Base-by-base conservation (phyloP, 2,113 vertebrate species). In the Aix galericulata region DNA sequence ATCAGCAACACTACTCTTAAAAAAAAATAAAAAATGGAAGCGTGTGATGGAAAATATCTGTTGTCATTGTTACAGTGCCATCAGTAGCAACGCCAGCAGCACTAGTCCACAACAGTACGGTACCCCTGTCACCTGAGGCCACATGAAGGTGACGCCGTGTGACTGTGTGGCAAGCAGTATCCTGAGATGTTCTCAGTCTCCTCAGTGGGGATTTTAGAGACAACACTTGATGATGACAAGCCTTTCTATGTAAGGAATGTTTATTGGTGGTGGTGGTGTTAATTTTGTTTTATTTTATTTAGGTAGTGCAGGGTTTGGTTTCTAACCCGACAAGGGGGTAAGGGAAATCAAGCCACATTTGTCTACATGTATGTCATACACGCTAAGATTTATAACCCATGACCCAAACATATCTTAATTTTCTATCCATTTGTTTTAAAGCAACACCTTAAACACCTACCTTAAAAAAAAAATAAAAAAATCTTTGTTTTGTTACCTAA, bases 71-170 rank as follows among this genome's bases (percentile, higher is more conserved):
- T 23, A 18, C 26, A 46, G 76, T 11, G 2, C 23, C 67, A 53
- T 16, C 63, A 56, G 56, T 3, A 81, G 9, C 73, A 63, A 13
- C 55, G 46, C 3, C 84, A 64, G 38, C 0, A 3, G 36, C 1
- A 0, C 26, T 9, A n/a, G 50, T 17, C 62, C 69, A 66, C 17
- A n/a, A 10, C 20, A 6, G 50, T 8, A 10, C 20, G 5, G 50
- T 8, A 11, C 4, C 34, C 25, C 50, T 21, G 55, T 48, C 66
- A 23, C 50, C 15, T 27, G 53, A 22, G 50, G 4, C 62, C 67
- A 34, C 3, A 1, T 2, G 17, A 55, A 77, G 64, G 42, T 17
- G 73, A 40, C 63, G 14, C 21, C 7, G 0, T 0, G 3, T 10
- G 68, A 60, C 0, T 1, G 55, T 50, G 25, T 0, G 4, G 15